Percentiles rank a stretch among this genome's conserved stretches.
Conservation (phyloP, 2,888 invertebrate genomes). For the Lamproptera curius region DNA sequence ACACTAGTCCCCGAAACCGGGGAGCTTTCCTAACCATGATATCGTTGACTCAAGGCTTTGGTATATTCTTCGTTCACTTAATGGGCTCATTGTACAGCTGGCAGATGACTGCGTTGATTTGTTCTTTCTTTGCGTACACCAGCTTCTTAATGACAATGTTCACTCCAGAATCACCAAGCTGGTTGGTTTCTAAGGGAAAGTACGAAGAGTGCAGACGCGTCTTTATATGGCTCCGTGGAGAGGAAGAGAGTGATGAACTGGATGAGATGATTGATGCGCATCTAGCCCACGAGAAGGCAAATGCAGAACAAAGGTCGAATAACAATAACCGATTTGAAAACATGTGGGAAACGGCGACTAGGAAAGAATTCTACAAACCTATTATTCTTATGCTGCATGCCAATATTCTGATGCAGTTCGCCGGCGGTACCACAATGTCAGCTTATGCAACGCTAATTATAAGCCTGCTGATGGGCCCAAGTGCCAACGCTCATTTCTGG, state of each 20-base stretch:
- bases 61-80: slow-evolving; percentile 79
- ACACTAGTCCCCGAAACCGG: slow-evolving; percentile 77
- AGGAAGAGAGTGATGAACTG: slow-evolving; percentile 56
- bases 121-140: slow-evolving; percentile 56
- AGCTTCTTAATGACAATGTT: slow-evolving; percentile 57
- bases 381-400: slow-evolving; percentile 77
- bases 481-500: slow-evolving; percentile 79
- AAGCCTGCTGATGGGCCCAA: slow-evolving; percentile 71
- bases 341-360: slow-evolving; percentile 35
- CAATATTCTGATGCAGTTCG: slow-evolving; percentile 80
- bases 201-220: slow-evolving; percentile 72
- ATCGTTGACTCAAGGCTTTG: slow-evolving; percentile 76
- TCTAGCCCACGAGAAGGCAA: slow-evolving; percentile 33
- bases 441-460: slow-evolving; percentile 82
- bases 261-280: slow-evolving; percentile 50
- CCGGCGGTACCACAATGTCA: slow-evolving; percentile 82
- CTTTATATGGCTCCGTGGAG: slow-evolving; percentile 77
- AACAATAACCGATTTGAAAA: slow-evolving; percentile 24
- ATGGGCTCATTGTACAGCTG: slow-evolving; percentile 79
- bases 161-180: slow-evolving; percentile 81
- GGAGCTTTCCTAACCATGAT: slow-evolving; percentile 79
- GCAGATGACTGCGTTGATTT: slow-evolving; percentile 72
- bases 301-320: slow-evolving; percentile 27
- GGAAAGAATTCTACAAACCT: slow-evolving; percentile 75
- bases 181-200: slow-evolving; percentile 76